phyloP scores from a whole-genome alignment of 2,888 invertebrate genomes.

The Andrena bicolor region DNA sequence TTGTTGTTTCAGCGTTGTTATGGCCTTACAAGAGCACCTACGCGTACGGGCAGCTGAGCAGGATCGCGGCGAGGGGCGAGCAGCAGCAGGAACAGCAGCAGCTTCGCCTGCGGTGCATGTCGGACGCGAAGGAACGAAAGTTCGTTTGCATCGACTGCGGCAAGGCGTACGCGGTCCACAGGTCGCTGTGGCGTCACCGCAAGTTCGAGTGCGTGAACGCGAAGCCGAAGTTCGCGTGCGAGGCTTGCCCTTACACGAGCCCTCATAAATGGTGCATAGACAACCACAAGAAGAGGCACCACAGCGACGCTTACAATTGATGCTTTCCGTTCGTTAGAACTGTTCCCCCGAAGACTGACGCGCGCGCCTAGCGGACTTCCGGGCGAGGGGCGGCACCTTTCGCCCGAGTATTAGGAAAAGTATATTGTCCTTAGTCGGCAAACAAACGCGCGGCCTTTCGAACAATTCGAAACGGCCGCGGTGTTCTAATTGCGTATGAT shows the following conservation, averaged over 20 bases:
- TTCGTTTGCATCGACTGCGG: conserved; percentile 79
- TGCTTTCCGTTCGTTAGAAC: neutral
- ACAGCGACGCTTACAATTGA: conserved; percentile 47
- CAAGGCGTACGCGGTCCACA: conserved; percentile 78
- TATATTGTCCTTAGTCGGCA: neutral
- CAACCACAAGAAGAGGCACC: conserved; percentile 78
- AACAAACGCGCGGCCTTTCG: too few relatives aligned
- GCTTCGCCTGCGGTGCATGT: neutral
- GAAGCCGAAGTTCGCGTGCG: conserved; percentile 77
- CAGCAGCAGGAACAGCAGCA: conserved; percentile 30
- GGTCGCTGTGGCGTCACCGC: conserved; percentile 81
- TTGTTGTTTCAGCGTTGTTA: conserved; percentile 71
- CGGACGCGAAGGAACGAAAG: conserved; percentile 44
- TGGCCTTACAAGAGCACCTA: conserved; percentile 64
- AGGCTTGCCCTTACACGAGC: conserved; percentile 77
- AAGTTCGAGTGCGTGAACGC: conserved; percentile 82
- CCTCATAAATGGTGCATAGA: conserved; percentile 82
- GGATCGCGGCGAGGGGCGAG: conserved; percentile 18
- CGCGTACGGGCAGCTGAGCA: conserved; percentile 27
- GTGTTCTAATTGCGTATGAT: neutral
- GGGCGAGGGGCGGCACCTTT: neutral
- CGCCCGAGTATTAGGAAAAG: neutral
- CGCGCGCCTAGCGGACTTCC: neutral
- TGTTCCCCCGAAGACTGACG: neutral
- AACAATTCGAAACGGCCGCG: neutral